Conservation (phyloP, 2,888 invertebrate species). For the Margaritifera margaritifera region DNA sequence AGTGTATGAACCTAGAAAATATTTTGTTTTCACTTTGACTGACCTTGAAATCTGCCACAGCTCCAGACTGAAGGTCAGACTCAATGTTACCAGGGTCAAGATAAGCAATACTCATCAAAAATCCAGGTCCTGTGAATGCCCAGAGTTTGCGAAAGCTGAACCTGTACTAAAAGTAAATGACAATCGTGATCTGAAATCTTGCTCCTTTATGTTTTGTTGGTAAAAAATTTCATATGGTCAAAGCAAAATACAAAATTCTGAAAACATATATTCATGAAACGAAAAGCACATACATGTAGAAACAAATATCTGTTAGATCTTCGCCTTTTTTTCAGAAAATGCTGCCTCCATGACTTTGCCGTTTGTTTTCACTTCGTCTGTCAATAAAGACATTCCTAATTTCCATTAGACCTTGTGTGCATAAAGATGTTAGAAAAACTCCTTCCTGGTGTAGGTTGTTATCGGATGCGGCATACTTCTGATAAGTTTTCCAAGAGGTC, state of each 20-base stretch:
- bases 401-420: too few species aligned
- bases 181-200: not conserved
- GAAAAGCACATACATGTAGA: too few species aligned
- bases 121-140: conserved; percentile 94
- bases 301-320: too few species aligned
- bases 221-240: not conserved
- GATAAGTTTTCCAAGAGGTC: too few species aligned
- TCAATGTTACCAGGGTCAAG: conserved; percentile 94
- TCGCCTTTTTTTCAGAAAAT: too few species aligned
- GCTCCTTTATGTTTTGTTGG: not conserved
- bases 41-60: conserved; percentile 85
- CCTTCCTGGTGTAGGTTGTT: too few species aligned
- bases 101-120: conserved; percentile 94
- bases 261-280: not conserved
- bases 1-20: too few species aligned
- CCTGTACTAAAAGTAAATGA: conserved; percentile 27
- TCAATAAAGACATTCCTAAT: too few species aligned
- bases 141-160: conserved; percentile 91
- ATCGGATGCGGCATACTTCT: too few species aligned
- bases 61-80: conserved; percentile 89
- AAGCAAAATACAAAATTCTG: not conserved
- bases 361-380: too few species aligned
- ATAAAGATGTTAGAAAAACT: too few species aligned
- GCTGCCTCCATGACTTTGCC: too few species aligned
- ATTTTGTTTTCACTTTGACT: conserved; percentile 10